phyloP scores from a whole-genome alignment of 2,113 vertebrate species.

The Vulpes ferrilata region DNA sequence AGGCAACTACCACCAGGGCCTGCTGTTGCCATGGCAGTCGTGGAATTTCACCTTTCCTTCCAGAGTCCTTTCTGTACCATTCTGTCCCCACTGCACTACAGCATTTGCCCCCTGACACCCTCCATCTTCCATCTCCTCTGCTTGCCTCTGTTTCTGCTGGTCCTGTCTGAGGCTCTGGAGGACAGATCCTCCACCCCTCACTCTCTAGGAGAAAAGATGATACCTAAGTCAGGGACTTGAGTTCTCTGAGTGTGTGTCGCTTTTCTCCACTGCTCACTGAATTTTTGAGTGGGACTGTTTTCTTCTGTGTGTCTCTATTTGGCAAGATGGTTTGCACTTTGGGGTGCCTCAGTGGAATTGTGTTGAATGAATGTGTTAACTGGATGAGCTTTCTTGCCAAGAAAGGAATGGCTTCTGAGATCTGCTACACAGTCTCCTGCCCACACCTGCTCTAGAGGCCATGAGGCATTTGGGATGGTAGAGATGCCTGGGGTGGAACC shows the following conservation, averaged over 20 bases:
- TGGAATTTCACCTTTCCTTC: background rate
- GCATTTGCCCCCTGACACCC: background rate
- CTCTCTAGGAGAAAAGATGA: background rate
- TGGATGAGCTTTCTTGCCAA: conserved; percentile 56
- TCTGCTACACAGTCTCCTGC: background rate
- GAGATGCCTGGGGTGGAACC: background rate
- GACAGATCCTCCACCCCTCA: background rate
- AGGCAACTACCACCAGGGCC: background rate
- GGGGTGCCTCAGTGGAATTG: conserved; percentile 57
- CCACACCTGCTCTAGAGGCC: conserved; percentile 47
- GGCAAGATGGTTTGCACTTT: conserved; percentile 54
- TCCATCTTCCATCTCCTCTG: background rate
- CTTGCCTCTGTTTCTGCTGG: background rate
- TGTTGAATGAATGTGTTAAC: conserved; percentile 62
- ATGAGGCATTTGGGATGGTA: background rate
- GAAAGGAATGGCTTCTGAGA: conserved; percentile 50
- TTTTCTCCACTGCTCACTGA: background rate
- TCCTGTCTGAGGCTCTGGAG: background rate
- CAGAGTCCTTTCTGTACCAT: background rate
- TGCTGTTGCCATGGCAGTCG: background rate
- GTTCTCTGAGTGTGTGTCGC: background rate
- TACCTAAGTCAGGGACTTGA: background rate
- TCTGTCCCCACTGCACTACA: background rate
- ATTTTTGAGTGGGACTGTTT: conserved; percentile 51
- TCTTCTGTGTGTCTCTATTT: conserved; percentile 8